These are phyloP conservation scores for Tanypteryx hageni DNA, from an alignment of 2,888 invertebrate species.

Conservation along the genomic window DNA sequence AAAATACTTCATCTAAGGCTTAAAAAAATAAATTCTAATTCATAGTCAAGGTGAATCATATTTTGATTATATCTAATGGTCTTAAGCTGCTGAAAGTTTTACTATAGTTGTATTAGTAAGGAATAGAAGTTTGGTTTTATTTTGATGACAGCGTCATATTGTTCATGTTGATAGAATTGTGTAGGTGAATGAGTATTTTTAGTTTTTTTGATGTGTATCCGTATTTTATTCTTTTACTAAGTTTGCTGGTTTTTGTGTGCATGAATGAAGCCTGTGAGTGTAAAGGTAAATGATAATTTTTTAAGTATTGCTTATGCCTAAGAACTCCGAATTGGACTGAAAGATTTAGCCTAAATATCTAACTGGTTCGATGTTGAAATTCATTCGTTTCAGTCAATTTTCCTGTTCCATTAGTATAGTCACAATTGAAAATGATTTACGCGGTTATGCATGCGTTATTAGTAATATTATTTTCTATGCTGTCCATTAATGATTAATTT, in stretches of 20 bases:
- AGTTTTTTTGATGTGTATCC: conserved; percentile 65
- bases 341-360: conserved; percentile 44
- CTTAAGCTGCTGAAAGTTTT: not conserved
- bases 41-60: not conserved
- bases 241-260: not conserved
- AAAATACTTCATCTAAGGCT: not conserved
- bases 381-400: not conserved
- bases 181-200: conserved; percentile 67
- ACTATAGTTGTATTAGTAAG: not conserved
- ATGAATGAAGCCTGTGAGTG: not conserved
- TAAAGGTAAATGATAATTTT: conserved; percentile 30
- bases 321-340: conserved; percentile 41
- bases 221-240: conserved; percentile 42
- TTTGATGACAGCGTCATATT: conserved; percentile 80
- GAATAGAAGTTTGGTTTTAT: conserved; percentile 65
- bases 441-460: not conserved
- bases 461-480: not conserved
- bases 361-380: conserved; percentile 37
- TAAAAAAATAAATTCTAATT: not conserved
- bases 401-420: not conserved
- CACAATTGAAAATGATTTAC: not conserved
- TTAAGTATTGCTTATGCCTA: not conserved
- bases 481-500: not conserved
- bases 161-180: conserved; percentile 82
- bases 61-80: not conserved